These are phyloP conservation scores for Riptortus pedestris DNA, from an alignment of 1,140 invertebrate genomes.

Conservation along the genomic window DNA sequence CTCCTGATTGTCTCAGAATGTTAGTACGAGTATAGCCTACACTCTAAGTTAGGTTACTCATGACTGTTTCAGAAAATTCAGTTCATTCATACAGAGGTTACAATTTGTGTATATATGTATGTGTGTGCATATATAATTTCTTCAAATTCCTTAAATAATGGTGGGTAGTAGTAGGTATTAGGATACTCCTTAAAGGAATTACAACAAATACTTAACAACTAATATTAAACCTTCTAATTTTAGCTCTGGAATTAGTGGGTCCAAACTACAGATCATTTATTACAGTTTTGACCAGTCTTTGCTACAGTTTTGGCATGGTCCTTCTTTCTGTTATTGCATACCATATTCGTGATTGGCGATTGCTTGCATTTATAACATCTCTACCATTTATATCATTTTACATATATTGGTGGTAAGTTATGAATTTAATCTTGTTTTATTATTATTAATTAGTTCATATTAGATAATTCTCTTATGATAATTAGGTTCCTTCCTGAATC, in stretches of 20 bases:
- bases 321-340: conserved; percentile 71
- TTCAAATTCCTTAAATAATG: no score
- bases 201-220: no score
- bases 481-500: conserved; percentile 68
- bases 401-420: conserved; percentile 60
- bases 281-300: conserved; percentile 79
- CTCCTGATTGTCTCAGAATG: no score
- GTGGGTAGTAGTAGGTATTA: no score
- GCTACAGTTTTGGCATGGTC: conserved; percentile 76
- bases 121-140: no score
- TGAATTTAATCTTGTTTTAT: background rate
- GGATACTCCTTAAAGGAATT: no score
- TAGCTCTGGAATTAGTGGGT: conserved; percentile 78
- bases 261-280: conserved; percentile 83
- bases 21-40: no score
- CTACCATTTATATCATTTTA: conserved; percentile 75
- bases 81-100: no score
- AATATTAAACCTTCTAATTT: background rate
- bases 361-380: conserved; percentile 64
- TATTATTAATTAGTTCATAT: background rate
- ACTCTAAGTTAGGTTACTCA: no score
- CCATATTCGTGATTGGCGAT: conserved; percentile 68
- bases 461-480: conserved; percentile 18
- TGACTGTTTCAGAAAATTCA: no score
- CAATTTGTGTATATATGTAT: no score